Evolutionary conservation across 2,113 vertebrate genomes (phyloP).

Genomic region (Phalacrocorax aristotelis): DNA sequence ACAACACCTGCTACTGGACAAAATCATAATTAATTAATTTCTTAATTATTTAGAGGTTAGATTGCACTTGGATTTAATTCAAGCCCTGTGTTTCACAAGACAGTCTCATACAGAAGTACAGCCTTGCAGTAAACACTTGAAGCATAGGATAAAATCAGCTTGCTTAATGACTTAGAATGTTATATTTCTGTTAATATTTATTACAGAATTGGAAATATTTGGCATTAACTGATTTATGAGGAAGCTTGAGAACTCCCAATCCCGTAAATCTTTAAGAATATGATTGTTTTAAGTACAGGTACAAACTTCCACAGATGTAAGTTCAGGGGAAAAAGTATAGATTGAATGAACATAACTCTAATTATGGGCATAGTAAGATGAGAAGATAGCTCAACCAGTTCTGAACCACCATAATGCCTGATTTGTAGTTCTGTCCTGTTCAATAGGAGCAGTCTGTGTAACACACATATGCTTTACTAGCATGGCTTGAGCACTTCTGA

Average conservation of each 20-base stretch:
- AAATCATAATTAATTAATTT: neutral
- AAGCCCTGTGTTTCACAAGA: neutral
- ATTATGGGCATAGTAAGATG: neutral
- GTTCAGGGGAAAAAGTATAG: neutral
- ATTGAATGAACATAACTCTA: neutral
- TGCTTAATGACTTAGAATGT: neutral
- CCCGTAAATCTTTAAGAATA: neutral
- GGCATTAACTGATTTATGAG: neutral
- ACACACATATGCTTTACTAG: neutral
- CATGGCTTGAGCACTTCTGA: neutral
- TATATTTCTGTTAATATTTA: neutral
- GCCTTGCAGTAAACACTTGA: neutral
- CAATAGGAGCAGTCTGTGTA: neutral
- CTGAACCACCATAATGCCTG: neutral
- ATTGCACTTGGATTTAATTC: neutral
- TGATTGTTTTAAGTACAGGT: neutral
- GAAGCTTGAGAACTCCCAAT: neutral
- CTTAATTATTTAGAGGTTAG: neutral
- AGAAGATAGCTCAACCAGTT: neutral
- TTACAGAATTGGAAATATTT: neutral
- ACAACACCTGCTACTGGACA: neutral
- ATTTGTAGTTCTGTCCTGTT: rapidly evolving
- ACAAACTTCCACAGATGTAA: neutral
- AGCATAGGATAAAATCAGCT: neutral
- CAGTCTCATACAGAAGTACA: neutral